These are phyloP conservation scores for Lasiommata megera DNA, from an alignment of 2,888 invertebrate species.

Conservation along the genomic window DNA sequence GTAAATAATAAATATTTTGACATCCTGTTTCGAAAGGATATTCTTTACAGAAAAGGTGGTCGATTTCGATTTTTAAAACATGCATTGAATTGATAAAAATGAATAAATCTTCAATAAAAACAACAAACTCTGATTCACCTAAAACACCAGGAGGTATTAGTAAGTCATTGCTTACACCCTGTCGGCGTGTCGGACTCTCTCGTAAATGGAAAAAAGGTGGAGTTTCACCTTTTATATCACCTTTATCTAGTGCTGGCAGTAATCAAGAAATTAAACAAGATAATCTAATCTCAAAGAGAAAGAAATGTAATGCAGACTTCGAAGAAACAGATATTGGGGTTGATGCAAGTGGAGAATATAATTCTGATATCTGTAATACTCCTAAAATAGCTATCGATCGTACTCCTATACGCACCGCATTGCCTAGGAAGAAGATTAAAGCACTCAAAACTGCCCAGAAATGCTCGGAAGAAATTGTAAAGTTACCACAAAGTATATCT, in stretches of 20 bases:
- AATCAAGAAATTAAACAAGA: slow-evolving; percentile 38
- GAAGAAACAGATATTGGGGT: slow-evolving; percentile 12
- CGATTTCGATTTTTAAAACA: not conserved
- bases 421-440: slow-evolving; percentile 55
- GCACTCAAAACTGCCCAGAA: slow-evolving; percentile 39
- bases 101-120: slow-evolving; percentile 50
- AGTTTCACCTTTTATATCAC: slow-evolving; percentile 67
- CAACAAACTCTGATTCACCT: slow-evolving; percentile 52
- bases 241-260: slow-evolving; percentile 40
- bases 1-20: slow-evolving; percentile 18
- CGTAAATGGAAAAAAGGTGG: slow-evolving; percentile 65
- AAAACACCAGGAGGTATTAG: slow-evolving; percentile 77
- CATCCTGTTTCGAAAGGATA: not conserved
- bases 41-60: too few species aligned
- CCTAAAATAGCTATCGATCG: slow-evolving; percentile 8
- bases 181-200: slow-evolving; percentile 76
- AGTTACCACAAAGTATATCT: slow-evolving; percentile 6
- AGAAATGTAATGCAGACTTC: slow-evolving; percentile 38
- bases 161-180: slow-evolving; percentile 76
- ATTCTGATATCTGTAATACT: slow-evolving; percentile 17
- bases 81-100: slow-evolving; percentile 43
- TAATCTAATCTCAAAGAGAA: slow-evolving; percentile 49
- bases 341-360: slow-evolving; percentile 17
- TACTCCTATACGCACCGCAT: slow-evolving; percentile 51
- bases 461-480: slow-evolving; percentile 29